Percentiles rank a stretch among this genome's conserved stretches.
Conservation (phyloP, 23 tunicate species). For the Styela clava region DNA sequence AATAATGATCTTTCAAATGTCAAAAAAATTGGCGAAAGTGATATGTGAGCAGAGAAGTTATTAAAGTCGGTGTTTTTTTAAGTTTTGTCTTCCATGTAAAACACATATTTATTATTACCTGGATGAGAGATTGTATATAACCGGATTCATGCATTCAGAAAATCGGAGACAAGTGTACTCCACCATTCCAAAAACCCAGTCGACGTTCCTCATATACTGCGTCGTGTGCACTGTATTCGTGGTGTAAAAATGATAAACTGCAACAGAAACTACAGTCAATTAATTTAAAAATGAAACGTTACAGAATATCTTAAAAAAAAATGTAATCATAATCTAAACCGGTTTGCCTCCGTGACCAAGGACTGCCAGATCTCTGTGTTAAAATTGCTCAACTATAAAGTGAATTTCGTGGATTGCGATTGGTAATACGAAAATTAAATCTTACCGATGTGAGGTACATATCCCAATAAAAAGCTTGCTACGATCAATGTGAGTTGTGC, state of each 20-base stretch:
- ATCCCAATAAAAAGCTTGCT: slow-evolving; percentile 1
- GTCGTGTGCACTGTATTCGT: background rate
- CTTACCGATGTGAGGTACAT: slow-evolving; percentile 13
- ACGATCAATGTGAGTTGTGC: background rate
- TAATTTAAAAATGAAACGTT: background rate
- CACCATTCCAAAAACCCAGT: slow-evolving; percentile 8
- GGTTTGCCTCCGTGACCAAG: too few species aligned
- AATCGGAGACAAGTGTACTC: background rate
- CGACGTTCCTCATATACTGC: background rate
- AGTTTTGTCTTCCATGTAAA: too few species aligned
- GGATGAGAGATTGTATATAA: slow-evolving; percentile 3
- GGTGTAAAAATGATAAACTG: slow-evolving; percentile 16
- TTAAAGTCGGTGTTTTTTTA: too few species aligned
- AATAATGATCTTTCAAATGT: background rate
- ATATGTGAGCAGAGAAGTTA: too few species aligned
- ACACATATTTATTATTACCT: background rate
- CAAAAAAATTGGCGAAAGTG: too few species aligned
- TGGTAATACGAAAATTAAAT: too few species aligned
- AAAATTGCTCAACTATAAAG: too few species aligned
- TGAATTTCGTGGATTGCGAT: too few species aligned
- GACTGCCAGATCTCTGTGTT: too few species aligned
- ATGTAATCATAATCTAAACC: too few species aligned
- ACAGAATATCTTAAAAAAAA: too few species aligned
- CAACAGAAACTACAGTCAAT: background rate
- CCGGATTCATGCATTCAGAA: slow-evolving; percentile 7